A percentile compares a stretch with the other conserved stretches of the same genome.
Conservation (phyloP, 2,888 invertebrate genomes). For the Cheilosia scutellata region DNA sequence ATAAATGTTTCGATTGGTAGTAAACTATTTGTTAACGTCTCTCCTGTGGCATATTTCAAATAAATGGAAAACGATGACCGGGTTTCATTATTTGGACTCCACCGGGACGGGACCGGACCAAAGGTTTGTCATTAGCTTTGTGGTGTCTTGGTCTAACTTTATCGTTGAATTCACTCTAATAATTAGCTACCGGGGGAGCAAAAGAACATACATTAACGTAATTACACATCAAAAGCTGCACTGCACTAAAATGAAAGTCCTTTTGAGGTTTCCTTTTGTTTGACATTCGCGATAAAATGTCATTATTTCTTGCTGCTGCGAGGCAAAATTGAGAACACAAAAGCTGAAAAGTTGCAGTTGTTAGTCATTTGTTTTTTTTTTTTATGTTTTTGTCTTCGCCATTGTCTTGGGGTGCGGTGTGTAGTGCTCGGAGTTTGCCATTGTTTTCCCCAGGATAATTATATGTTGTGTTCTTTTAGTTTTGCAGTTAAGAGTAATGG, state of each 20-base stretch:
- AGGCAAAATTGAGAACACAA: slow-evolving; percentile 34
- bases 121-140: slow-evolving; percentile 16
- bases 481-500: slow-evolving; percentile 1
- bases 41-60: neutral
- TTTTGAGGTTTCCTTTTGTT: slow-evolving; percentile 38
- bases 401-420: slow-evolving; percentile 7
- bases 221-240: slow-evolving; percentile 63
- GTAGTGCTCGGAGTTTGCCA: neutral
- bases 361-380: slow-evolving; percentile 45
- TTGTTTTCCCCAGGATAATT: slow-evolving; percentile 23
- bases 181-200: slow-evolving; percentile 44
- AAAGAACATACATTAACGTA: slow-evolving; percentile 48
- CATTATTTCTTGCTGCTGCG: slow-evolving; percentile 48
- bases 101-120: neutral
- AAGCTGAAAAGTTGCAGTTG: slow-evolving; percentile 56
- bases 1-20: slow-evolving; percentile 18
- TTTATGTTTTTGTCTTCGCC: slow-evolving; percentile 16
- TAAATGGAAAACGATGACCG: neutral
- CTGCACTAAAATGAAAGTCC: slow-evolving; percentile 47
- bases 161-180: slow-evolving; percentile 36
- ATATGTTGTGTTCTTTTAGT: neutral
- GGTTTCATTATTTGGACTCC: too few relatives aligned
- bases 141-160: slow-evolving; percentile 24
- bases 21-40: slow-evolving; percentile 57
- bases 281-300: slow-evolving; percentile 61